Evolutionary conservation across 1,140 invertebrate genomes (phyloP).

Genomic region (Hydropsyche tenuis): DNA sequence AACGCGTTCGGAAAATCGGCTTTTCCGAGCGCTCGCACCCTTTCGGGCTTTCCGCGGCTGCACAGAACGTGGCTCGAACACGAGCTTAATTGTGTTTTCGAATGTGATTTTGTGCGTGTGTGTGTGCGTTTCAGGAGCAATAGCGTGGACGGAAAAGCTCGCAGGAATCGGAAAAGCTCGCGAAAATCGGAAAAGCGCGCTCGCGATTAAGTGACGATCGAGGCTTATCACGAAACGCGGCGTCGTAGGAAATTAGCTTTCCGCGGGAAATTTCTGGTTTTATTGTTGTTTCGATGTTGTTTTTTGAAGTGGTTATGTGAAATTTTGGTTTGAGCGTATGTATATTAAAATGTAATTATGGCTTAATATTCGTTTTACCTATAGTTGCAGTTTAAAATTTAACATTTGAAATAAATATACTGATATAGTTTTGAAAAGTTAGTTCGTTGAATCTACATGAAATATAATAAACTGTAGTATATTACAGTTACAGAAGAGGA

Average conservation of each 20-base stretch:
- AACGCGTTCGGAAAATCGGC: neutral
- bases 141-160: neutral
- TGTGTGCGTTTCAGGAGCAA: neutral
- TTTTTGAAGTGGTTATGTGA: too few species aligned
- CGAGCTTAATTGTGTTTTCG: neutral
- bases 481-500: too few species aligned
- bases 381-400: too few species aligned
- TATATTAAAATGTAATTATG: too few species aligned
- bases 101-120: neutral
- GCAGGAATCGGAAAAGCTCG: neutral
- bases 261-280: too few species aligned
- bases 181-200: constrained; percentile 2
- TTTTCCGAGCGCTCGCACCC: neutral
- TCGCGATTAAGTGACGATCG: neutral
- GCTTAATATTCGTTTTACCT: too few species aligned
- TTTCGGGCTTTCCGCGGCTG: neutral
- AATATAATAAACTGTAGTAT: too few species aligned
- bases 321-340: too few species aligned
- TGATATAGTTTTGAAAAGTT: too few species aligned
- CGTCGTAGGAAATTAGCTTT: neutral
- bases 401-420: too few species aligned
- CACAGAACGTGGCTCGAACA: neutral
- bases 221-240: constrained; percentile 4
- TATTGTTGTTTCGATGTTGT: too few species aligned
- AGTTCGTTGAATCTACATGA: too few species aligned